Evolutionary conservation across 1,140 invertebrate species (phyloP), one percentile per base, ranked within the genome.

Genomic region (Aethina tumida): DNA sequence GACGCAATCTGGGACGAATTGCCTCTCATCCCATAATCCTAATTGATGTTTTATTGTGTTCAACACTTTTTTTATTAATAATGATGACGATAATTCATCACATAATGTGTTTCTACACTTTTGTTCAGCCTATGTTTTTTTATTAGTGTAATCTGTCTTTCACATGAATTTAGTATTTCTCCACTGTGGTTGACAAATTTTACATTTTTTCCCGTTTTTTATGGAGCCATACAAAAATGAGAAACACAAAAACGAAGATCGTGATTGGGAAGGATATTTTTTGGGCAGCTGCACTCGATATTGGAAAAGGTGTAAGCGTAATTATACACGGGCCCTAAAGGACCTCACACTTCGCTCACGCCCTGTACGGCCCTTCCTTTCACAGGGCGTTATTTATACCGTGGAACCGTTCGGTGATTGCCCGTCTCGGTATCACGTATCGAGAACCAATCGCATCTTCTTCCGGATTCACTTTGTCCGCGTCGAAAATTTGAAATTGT

Each of bases 291-390:
- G 49, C 41, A 16, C 32, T 34, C 49, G 41, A 36, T n/a, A n/a
- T n/a, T n/a, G 43, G 42, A 49, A 49, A 45, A 52, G 49, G 45
- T 52, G 49, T 48, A 45, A 48, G 39, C 42, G 45, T 52, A 52
- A 52, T 52, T 52, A 52, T 47, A 43, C 35, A 43, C 45, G 41
- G 45, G 41, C 49, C 49, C 43, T 44, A 34, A 39, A n/a, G n/a
- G 49, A 52, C 49, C 49, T 47, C 49, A 52, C 49, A 52, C 45
- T 48, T 47, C 27, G 49, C 38, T 52, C 45, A 47, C 49, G 49
- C 49, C 49, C 43, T 27, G 39, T 24, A 41, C 29, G 27, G 36
- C 36, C 40, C 42, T 43, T 48, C 33, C 49, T 41, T 41, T 39
- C 33, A 18, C 45, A 40, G 43, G 45, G 43, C 43, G 43, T 48